Evolutionary conservation across 2,888 invertebrate genomes (phyloP), one percentile per base, ranked within the genome.

Genomic region (Troglohyphantes excavatus): DNA sequence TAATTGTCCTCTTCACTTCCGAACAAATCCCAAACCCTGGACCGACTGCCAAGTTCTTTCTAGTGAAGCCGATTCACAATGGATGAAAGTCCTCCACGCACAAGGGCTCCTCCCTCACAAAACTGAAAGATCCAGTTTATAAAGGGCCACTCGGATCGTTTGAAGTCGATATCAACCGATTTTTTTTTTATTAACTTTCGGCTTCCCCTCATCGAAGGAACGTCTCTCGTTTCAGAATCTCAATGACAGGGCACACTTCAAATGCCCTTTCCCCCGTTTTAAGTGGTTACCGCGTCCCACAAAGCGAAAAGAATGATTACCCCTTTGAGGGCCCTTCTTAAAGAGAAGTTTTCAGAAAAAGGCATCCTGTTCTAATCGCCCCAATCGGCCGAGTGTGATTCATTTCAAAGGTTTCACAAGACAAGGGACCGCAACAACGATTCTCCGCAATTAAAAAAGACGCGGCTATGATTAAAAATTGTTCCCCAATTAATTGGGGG

Each of bases 231-330:
- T 83, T 83, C 73, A n/a, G 13, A 33, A 33, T 63, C 65, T 46
- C 83, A 83, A 83, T 83, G 73, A 83, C 83, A 83, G 65, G 83
- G 83, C 73, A 23, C 73, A 83, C 83, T 83, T 83, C 73, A 83
- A 72, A 83, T 68, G 21, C 23, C 29, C 79, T 17, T 23, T 7
- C 72, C 9, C 27, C 33, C 39, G 27, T 33, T 43, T 83, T 27
- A 83, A 83, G 83, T 83, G 83, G 83, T 73, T 65, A 83, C 73
- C 61, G 39, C 27, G 53, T 61, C 33, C 82, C 70, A 27, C 82
- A 70, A 83, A 82, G 82, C 78, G 78, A 78, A 78, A 81, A 81
- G 79, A 81, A 81, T 81, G 79, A 82, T 82, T 70, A 82, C 53
- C 33, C 70, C 53, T 68, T 53, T 67, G 79, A 53, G 81, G 29